phyloP scores from a whole-genome alignment of 1,140 invertebrate genomes.

The Saccostrea echinata region DNA sequence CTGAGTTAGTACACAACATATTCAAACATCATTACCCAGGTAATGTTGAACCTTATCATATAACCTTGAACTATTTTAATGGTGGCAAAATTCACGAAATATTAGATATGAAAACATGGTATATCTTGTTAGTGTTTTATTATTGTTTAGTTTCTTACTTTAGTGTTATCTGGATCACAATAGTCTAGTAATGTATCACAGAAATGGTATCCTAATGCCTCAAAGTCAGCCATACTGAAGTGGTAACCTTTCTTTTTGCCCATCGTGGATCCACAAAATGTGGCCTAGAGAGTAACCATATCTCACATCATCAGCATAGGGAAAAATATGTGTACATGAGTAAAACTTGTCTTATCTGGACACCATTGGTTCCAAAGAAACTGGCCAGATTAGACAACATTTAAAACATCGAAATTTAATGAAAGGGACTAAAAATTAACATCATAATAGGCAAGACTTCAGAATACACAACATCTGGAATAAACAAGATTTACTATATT shows the following conservation, averaged over 20 bases:
- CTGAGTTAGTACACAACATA: constrained; percentile 30
- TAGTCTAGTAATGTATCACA: constrained; percentile 95
- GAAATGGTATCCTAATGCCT: constrained; percentile 91
- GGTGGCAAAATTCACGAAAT: neutral
- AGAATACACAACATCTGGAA: no score
- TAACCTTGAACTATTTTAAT: neutral
- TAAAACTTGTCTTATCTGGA: neutral
- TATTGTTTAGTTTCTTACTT: constrained; percentile 82
- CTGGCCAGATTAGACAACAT: no score
- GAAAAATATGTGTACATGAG: neutral
- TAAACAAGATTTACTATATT: no score
- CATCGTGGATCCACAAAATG: constrained; percentile 91
- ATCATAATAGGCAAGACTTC: no score
- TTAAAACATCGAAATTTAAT: no score
- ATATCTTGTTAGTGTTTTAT: neutral
- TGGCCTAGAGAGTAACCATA: constrained; percentile 82
- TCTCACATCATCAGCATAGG: no score
- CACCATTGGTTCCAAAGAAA: no score
- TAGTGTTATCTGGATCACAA: constrained; percentile 92
- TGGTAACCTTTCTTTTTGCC: constrained; percentile 88
- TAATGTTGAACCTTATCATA: neutral
- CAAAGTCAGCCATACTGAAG: constrained; percentile 90
- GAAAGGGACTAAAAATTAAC: no score
- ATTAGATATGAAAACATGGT: neutral
- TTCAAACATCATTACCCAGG: neutral